Conservation (phyloP, 23 tunicate genomes). For the Corella eumyota region DNA sequence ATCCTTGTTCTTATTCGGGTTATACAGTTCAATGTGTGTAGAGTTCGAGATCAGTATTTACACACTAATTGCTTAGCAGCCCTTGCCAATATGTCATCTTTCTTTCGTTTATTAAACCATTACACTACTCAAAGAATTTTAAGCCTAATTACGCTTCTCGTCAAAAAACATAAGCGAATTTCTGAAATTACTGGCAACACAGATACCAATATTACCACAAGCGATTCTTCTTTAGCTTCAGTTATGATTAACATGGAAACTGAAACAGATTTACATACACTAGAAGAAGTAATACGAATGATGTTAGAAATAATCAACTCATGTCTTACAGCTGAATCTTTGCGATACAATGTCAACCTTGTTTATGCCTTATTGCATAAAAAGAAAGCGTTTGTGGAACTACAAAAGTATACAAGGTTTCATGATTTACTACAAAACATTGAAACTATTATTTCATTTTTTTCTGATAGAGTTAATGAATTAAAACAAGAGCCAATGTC, state of each 20-base stretch:
- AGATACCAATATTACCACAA: background rate
- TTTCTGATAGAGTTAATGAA: slow-evolving; percentile 33
- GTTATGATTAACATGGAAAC: slow-evolving; percentile 16
- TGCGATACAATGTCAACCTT: slow-evolving; percentile 64
- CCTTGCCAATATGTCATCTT: slow-evolving; percentile 87
- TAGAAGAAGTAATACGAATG: slow-evolving; percentile 71
- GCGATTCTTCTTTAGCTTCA: background rate
- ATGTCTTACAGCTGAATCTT: slow-evolving; percentile 48
- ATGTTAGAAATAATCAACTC: slow-evolving; percentile 85
- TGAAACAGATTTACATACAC: slow-evolving; percentile 27
- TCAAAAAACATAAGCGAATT: slow-evolving; percentile 42
- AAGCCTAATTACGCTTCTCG: slow-evolving; percentile 32
- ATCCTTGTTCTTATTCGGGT: slow-evolving; percentile 51
- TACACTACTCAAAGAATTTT: slow-evolving; percentile 73
- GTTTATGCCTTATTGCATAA: slow-evolving; percentile 77
- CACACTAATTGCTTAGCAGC: slow-evolving; percentile 99
- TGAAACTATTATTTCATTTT: slow-evolving; percentile 63
- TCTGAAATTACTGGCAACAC: slow-evolving; percentile 8
- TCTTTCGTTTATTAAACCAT: slow-evolving; percentile 32
- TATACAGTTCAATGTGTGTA: slow-evolving; percentile 78
- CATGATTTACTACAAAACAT: slow-evolving; percentile 84
- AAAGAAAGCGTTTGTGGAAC: slow-evolving; percentile 35
- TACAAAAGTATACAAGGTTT: slow-evolving; percentile 32
- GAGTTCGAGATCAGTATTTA: slow-evolving; percentile 71
- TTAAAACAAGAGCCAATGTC: slow-evolving; percentile 35